A percentile compares a stretch with the other conserved stretches of the same genome.
phyloP scores from a whole-genome alignment of 2,888 invertebrate species.

The Pachliopta kotzebuea region DNA sequence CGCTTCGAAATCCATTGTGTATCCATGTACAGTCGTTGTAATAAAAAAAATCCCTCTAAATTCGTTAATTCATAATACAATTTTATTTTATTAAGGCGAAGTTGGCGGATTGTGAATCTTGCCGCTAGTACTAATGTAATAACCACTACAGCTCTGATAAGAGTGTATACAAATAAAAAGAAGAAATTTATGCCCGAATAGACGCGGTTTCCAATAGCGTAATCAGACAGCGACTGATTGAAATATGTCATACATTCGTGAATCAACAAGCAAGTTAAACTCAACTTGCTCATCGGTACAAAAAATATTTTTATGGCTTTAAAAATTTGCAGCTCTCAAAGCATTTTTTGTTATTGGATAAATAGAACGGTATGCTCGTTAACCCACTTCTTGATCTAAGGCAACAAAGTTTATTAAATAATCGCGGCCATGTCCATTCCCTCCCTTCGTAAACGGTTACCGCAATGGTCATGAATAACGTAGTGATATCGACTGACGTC shows the following conservation, averaged over 20 bases:
- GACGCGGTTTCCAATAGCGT: conserved; percentile 35
- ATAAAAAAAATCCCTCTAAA: too few relatives aligned
- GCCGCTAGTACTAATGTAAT: too few relatives aligned
- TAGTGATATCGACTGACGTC: conserved; percentile 71
- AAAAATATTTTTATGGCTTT: too few relatives aligned
- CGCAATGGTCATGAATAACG: conserved; percentile 72
- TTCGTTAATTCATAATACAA: too few relatives aligned
- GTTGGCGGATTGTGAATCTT: not conserved
- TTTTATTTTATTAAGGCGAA: not conserved
- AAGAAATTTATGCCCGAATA: not conserved
- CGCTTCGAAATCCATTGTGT: conserved; percentile 4
- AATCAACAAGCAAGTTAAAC: conserved; percentile 30
- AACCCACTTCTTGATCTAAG: conserved; percentile 15
- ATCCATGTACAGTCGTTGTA: too few relatives aligned
- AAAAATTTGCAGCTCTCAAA: too few relatives aligned
- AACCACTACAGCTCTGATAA: too few relatives aligned
- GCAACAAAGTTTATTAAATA: conserved; percentile 16
- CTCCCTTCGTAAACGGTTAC: conserved; percentile 56
- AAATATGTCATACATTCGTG: conserved; percentile 38
- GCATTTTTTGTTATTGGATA: conserved; percentile 27
- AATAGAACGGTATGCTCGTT: conserved; percentile 21
- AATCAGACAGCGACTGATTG: conserved; percentile 51
- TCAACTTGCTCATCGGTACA: too few relatives aligned
- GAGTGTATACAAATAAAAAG: too few relatives aligned
- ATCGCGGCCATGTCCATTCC: conserved; percentile 47